Conservation (phyloP, 2,113 vertebrate species). For the Callithrix jacchus region DNA sequence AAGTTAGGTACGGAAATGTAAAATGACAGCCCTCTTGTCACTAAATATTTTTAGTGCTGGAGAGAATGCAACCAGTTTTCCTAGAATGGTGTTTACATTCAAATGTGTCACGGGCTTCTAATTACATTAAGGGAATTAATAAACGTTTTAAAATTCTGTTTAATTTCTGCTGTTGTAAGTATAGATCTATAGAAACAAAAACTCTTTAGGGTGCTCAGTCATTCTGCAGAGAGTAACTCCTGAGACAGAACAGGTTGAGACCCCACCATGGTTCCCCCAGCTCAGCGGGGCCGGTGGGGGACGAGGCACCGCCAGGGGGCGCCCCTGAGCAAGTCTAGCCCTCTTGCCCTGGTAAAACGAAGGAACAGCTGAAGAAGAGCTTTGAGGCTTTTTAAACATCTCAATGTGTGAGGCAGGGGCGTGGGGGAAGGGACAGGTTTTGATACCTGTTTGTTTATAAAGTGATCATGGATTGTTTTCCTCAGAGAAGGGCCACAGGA, state of each 20-base stretch:
- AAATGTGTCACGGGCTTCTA: not conserved
- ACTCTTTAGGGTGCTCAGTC: not conserved
- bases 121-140: not conserved
- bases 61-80: not conserved
- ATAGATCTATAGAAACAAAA: not conserved
- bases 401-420: too few species aligned
- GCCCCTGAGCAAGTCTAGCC: not conserved
- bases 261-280: accelerated
- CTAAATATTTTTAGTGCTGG: not conserved
- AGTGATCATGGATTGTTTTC: not conserved
- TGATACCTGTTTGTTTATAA: not conserved
- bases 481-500: not conserved
- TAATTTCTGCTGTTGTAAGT: not conserved
- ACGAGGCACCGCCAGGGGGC: constrained; percentile 42
- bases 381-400: too few species aligned
- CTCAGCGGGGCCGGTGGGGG: accelerated
- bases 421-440: not conserved
- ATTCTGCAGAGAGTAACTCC: not conserved
- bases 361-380: not conserved
- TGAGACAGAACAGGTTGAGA: not conserved
- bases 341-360: not conserved
- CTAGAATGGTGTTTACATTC: not conserved
- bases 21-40: not conserved
- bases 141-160: not conserved
- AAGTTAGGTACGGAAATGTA: not conserved